phyloP scores from a whole-genome alignment of 2,113 vertebrate genomes.

The Furnarius figulus region DNA sequence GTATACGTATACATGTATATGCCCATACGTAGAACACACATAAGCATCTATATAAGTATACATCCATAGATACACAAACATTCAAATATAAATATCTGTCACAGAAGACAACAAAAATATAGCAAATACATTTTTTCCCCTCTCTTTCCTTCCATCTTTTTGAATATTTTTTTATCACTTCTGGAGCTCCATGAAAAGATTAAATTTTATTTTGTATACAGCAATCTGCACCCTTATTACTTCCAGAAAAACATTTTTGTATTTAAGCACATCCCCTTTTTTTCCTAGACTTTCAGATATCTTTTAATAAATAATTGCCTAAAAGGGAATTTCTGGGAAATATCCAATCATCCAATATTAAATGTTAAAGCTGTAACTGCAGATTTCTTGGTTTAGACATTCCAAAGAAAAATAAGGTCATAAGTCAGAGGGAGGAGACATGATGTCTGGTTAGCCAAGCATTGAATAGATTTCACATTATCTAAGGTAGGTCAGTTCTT shows the following conservation, averaged over 20 bases:
- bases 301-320: background rate
- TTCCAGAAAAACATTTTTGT: background rate
- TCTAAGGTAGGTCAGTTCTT: background rate
- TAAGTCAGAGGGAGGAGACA: background rate
- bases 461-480: background rate
- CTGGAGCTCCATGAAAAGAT: background rate
- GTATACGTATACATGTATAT: accelerated
- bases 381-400: background rate
- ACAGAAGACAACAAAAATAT: background rate
- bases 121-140: background rate
- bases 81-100: background rate
- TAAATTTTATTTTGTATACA: background rate
- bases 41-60: background rate
- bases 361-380: background rate
- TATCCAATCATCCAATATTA: background rate
- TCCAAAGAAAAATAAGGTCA: background rate
- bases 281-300: background rate
- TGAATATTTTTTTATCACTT: background rate
- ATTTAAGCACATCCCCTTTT: background rate
- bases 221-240: background rate
- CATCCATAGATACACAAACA: background rate
- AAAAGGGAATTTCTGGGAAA: background rate
- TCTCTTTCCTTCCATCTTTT: background rate
- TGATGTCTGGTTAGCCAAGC: background rate
- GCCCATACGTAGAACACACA: background rate